These are phyloP conservation scores for Lucifuga dentata DNA, from an alignment of 2,113 vertebrate genomes.

Conservation along the genomic window DNA sequence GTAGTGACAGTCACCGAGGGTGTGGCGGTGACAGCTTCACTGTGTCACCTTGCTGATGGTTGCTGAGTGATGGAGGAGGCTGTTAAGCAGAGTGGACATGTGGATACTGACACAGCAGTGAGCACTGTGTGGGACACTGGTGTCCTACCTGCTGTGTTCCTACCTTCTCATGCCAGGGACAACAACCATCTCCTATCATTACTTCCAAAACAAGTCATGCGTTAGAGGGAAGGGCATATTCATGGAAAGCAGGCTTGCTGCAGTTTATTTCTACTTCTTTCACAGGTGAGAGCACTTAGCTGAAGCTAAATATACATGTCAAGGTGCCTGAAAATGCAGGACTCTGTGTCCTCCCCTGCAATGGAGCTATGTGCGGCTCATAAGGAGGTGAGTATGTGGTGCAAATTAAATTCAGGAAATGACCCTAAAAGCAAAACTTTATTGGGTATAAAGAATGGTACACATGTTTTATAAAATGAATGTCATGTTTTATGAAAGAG, in stretches of 20 bases:
- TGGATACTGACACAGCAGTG: slow-evolving; percentile 67
- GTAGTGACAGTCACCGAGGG: slow-evolving; percentile 48
- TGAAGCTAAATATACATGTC: no score
- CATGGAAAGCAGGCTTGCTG: background rate
- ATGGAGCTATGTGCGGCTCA: no score
- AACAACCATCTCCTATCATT: slow-evolving; percentile 5
- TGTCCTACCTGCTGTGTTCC: slow-evolving; percentile 25
- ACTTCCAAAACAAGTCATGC: background rate
- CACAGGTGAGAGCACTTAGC: background rate
- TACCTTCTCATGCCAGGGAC: slow-evolving; percentile 26
- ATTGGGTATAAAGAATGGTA: no score
- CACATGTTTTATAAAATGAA: no score
- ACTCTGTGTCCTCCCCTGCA: no score
- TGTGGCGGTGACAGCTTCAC: slow-evolving; percentile 39
- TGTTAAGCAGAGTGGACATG: slow-evolving; percentile 61
- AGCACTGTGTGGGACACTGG: slow-evolving; percentile 5
- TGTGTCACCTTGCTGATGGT: slow-evolving; percentile 71
- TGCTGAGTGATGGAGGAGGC: slow-evolving; percentile 63
- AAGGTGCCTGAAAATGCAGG: no score
- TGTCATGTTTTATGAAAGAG: no score
- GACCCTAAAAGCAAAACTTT: no score
- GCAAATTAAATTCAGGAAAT: no score
- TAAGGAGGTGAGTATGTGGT: no score
- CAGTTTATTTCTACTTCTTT: background rate
- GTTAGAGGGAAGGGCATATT: background rate